Evolutionary conservation across 2,888 invertebrate species (phyloP), one percentile per base, ranked within the genome.

Genomic region (Lamproptera curius): DNA sequence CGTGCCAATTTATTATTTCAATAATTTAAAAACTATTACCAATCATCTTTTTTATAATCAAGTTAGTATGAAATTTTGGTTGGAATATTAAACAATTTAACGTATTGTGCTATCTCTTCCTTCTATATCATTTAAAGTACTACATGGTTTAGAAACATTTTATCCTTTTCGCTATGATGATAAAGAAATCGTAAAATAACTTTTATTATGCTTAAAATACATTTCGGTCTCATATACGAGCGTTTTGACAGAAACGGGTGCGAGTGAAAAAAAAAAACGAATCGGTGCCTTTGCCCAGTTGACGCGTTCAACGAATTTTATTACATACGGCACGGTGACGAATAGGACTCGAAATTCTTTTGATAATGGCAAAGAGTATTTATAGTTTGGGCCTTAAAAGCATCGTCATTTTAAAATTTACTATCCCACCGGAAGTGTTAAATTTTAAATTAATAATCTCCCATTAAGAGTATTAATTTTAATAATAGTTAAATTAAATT

Each of bases 301-400:
- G 75, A 77, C 70, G 74, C 65, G 67, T 68, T 61, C 65, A 71
- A 70, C 68, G 69, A 74, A 75, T 80, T 84, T 78, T 83, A 81
- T 80, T 76, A 70, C 69, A 61, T 68, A 76, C 68, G 72, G 74
- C 73, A 75, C 68, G 74, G 73, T 81, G 79, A 82, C 76, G 76
- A 73, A 79, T 76, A 70, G 70, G 14, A 49, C 42, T 50, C 20
- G 43, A 39, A 51, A 53, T 51, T 52, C 31, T 48, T 51, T 46
- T 55, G 42, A 47, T 28, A 50, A 43, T 39, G 48, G 16, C 52
- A 42, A 45, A 43, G 46, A 53, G 2, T 49, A 41, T 41, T 41
- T 20, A 48, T 26, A 34, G 36, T 26, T 5, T 26, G 47, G 37
- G n/a, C n/a, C 28, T 31, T 31, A 31, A 31, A 31, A 31, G 31